Evolutionary conservation across 2,888 invertebrate species (phyloP).

Genomic region (Aricia artaxerxes): DNA sequence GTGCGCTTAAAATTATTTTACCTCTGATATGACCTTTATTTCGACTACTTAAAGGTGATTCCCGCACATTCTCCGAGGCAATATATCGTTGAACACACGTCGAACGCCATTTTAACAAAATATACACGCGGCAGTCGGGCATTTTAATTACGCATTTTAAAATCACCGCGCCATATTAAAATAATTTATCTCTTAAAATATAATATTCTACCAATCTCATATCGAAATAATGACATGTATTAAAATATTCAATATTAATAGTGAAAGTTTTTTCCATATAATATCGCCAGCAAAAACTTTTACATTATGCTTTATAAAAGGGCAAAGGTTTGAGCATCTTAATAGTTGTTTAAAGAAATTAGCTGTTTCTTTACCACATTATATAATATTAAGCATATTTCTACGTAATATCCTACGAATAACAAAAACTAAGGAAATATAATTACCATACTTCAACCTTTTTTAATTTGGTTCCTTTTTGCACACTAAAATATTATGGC

Average conservation of each 20-base stretch:
- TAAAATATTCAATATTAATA: no score
- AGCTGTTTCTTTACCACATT: no score
- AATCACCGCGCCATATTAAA: not conserved
- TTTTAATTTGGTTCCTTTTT: no score
- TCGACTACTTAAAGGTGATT: not conserved
- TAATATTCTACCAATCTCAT: not conserved
- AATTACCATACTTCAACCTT: no score
- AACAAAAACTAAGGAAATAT: no score
- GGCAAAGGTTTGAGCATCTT: not conserved
- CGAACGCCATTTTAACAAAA: not conserved
- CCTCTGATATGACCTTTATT: not conserved
- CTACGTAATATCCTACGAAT: no score
- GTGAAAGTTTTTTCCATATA: no score
- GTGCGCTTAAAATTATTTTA: slow-evolving; percentile 35
- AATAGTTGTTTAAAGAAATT: not conserved
- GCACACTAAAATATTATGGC: no score
- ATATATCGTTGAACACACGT: not conserved
- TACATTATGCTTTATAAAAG: no score
- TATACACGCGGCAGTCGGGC: not conserved
- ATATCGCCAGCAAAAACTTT: no score
- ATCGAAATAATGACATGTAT: not conserved
- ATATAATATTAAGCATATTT: no score
- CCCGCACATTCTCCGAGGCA: not conserved
- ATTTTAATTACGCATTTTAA: slow-evolving; percentile 3
- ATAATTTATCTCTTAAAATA: slow-evolving; percentile 3